Conservation (phyloP, 2,888 invertebrate species). For the Zygaena filipendulae region DNA sequence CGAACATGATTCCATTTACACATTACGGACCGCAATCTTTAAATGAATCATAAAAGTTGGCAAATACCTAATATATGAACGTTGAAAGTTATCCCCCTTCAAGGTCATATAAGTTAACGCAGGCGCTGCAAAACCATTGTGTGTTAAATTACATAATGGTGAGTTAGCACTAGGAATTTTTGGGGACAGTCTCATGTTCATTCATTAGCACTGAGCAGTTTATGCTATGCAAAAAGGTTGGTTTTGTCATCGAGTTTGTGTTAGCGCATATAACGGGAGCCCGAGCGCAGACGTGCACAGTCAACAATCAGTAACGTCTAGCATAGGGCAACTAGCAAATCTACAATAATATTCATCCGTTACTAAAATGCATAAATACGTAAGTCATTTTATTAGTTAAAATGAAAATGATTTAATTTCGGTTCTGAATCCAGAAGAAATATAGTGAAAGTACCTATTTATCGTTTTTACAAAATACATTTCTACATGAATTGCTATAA, state of each 20-base stretch:
- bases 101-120: constrained; percentile 14
- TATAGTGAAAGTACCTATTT: too few relatives aligned
- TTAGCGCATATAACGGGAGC: constrained; percentile 34
- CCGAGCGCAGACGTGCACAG: constrained; percentile 25
- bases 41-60: too few relatives aligned
- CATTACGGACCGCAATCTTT: too few relatives aligned
- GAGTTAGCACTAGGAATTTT: constrained; percentile 27
- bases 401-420: too few relatives aligned
- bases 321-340: constrained; percentile 10
- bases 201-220: constrained; percentile 52
- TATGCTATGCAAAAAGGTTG: constrained; percentile 20
- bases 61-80: too few relatives aligned
- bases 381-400: constrained; percentile 24
- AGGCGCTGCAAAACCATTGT: too few relatives aligned
- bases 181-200: constrained; percentile 29
- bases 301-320: too few relatives aligned
- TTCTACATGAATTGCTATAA: background rate
- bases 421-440: too few relatives aligned
- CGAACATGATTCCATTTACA: too few relatives aligned
- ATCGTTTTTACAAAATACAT: too few relatives aligned
- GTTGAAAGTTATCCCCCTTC: constrained; percentile 6
- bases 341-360: too few relatives aligned
- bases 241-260: constrained; percentile 43
- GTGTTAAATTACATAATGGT: background rate
- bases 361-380: constrained; percentile 43